These are phyloP conservation scores for Bombus breviceps DNA, from an alignment of 1,140 invertebrate species.

Conservation along the genomic window DNA sequence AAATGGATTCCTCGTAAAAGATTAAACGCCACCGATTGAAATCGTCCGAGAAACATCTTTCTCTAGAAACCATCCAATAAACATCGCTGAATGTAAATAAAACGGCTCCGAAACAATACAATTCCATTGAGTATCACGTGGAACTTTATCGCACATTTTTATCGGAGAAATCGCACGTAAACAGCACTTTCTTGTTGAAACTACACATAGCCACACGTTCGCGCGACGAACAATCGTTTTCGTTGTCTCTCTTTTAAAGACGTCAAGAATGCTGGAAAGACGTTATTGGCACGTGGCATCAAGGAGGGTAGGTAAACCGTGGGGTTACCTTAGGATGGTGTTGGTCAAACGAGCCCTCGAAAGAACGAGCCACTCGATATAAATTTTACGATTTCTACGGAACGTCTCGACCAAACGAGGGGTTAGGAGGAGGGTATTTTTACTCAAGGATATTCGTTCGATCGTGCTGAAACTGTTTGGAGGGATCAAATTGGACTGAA, in stretches of 20 bases:
- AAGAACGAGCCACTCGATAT: conserved; percentile 19
- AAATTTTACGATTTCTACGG: conserved; percentile 40
- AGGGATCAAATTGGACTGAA: not conserved
- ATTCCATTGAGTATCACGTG: conserved; percentile 10
- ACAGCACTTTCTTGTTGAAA: conserved; percentile 25
- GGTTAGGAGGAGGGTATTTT: not conserved
- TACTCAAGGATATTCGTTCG: not conserved
- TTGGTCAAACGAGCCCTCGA: conserved; percentile 33
- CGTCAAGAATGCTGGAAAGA: conserved; percentile 28
- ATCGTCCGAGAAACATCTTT: conserved; percentile 19
- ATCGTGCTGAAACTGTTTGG: not conserved
- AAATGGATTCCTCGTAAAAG: not conserved
- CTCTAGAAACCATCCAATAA: conserved; percentile 30
- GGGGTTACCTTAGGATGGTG: conserved; percentile 28
- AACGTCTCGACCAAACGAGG: conserved; percentile 2
- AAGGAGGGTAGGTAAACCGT: conserved; percentile 45
- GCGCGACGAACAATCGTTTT: not conserved
- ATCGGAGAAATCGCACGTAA: conserved; percentile 18
- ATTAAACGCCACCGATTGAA: not conserved
- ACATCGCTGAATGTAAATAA: conserved; percentile 6
- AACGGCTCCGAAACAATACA: conserved; percentile 10
- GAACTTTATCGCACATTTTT: conserved; percentile 42
- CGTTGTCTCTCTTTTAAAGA: not conserved
- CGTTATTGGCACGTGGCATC: conserved; percentile 73
- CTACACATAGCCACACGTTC: not conserved